phyloP scores from a whole-genome alignment of 2,113 vertebrate genomes.

The Motacilla tschutschensis region DNA sequence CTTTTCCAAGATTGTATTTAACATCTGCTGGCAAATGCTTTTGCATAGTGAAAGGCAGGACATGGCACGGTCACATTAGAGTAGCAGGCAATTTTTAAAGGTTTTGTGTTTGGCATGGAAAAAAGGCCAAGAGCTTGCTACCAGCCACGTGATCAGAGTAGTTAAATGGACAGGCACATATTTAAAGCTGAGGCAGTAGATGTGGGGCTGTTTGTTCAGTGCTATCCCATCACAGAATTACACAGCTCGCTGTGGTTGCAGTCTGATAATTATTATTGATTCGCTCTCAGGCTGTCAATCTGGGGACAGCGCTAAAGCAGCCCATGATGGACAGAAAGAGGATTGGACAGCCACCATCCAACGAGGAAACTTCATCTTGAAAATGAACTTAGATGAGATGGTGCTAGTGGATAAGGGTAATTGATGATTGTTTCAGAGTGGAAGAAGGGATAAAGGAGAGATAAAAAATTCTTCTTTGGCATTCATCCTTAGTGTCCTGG shows the following conservation, averaged over 20 bases:
- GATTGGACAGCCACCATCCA: slow-evolving; percentile 89
- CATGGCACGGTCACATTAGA: background rate
- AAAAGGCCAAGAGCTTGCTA: slow-evolving; percentile 14
- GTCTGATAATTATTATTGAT: slow-evolving; percentile 98
- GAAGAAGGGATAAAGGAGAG: slow-evolving; percentile 68
- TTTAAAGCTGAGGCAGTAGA: slow-evolving; percentile 70
- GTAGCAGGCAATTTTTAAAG: slow-evolving; percentile 35
- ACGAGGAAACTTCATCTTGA: slow-evolving; percentile 88
- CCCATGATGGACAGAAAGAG: slow-evolving; percentile 88
- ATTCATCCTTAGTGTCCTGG: slow-evolving; percentile 68
- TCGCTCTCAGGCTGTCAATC: slow-evolving; percentile 90
- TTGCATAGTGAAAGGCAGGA: slow-evolving; percentile 28
- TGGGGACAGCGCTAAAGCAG: slow-evolving; percentile 76
- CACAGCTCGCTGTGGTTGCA: slow-evolving; percentile 81
- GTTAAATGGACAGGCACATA: slow-evolving; percentile 70
- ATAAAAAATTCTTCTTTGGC: slow-evolving; percentile 70
- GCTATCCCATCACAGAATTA: slow-evolving; percentile 75
- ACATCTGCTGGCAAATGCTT: slow-evolving; percentile 20
- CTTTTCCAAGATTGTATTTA: slow-evolving; percentile 14
- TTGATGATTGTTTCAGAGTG: slow-evolving; percentile 92
- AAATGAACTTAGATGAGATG: slow-evolving; percentile 92
- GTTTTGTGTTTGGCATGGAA: slow-evolving; percentile 29
- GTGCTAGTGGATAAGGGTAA: slow-evolving; percentile 89
- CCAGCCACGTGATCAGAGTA: slow-evolving; percentile 62
- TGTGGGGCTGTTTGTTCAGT: slow-evolving; percentile 72